Base-by-base conservation (phyloP, 2,888 invertebrate species). In the Caenorhabditis macrosperma region DNA sequence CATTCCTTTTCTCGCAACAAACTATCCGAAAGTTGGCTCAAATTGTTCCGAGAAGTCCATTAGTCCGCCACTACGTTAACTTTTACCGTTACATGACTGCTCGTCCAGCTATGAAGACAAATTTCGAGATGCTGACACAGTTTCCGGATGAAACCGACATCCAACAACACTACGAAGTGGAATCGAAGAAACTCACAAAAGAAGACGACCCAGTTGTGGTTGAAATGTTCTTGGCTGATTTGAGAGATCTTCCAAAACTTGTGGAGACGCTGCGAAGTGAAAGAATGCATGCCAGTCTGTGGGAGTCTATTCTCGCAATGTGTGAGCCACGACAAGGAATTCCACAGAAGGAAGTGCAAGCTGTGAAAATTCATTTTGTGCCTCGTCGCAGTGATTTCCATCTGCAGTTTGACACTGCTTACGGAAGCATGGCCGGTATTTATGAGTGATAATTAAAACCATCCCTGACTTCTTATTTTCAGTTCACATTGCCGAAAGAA, bases 231-330 rank as follows among this genome's bases (percentile, higher is more conserved):
- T n/a, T 84, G 0, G 59, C 67, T 10, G 82, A 84, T 38, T 50
- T 82, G 12, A 41, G 52, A 35, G 54, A 77, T 10, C 54, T 84
- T 41, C 57, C 71, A 6, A 75, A 81, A 48, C 55, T 84, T 4
- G 33, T 61, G 1, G 64, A 71, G 33, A 67, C 35, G 5, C 33
- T 84, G 6, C 52, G 84, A 50, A 69, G 79, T 26, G 82, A 84
- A 55, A 68, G 74, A 52, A 79, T 64, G 75, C 82, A 82, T 55
- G 67, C 79, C 12, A 80, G 69, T 61, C 41, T 82, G 1, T 84
- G 84, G 84, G 80, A 79, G 35, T 81, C 81, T 2, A 54, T 84
- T 22, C n/a, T 82, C n/a, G 72, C 79, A 10, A 76, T 78, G 77
- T 77, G 78, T n/a, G 74, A 52, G 48, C 30, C 60, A 17, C 12